Conservation (phyloP, 2,113 vertebrate genomes). For the Microtus montanus region DNA sequence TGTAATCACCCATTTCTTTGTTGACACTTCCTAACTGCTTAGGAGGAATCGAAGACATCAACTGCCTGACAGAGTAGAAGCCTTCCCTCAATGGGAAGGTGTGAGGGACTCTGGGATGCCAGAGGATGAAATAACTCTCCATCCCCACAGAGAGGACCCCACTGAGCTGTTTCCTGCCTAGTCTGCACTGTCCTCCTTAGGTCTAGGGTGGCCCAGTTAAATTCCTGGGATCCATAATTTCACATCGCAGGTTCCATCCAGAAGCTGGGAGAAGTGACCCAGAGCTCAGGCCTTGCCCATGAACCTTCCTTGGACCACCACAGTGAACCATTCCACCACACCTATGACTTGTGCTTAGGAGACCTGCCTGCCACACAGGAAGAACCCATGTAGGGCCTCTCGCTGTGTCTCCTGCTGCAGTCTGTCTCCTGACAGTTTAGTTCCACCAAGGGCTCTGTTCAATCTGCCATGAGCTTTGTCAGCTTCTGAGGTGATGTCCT, state of each 20-base stretch:
- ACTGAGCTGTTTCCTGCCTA: neutral
- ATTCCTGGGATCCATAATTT: neutral
- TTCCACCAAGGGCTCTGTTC: neutral
- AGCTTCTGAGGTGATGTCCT: neutral
- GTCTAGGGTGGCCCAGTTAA: neutral
- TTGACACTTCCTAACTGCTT: neutral
- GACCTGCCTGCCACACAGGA: neutral
- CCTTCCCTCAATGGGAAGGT: neutral
- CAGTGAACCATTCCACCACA: neutral
- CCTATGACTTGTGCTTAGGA: neutral
- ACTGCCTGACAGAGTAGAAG: neutral
- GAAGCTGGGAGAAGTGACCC: neutral
- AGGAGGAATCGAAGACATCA: neutral
- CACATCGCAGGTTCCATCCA: neutral
- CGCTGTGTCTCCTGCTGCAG: neutral
- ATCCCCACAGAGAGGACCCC: neutral
- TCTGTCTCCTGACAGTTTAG: neutral
- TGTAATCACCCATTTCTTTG: neutral
- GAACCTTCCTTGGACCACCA: neutral
- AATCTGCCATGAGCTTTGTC: no score
- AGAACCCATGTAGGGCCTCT: neutral
- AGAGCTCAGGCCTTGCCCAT: neutral
- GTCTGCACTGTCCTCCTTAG: neutral
- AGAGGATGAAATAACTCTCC: neutral
- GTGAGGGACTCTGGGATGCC: neutral